Base-by-base conservation (phyloP, 1,140 invertebrate species). In the Zaprionus capensis region DNA sequence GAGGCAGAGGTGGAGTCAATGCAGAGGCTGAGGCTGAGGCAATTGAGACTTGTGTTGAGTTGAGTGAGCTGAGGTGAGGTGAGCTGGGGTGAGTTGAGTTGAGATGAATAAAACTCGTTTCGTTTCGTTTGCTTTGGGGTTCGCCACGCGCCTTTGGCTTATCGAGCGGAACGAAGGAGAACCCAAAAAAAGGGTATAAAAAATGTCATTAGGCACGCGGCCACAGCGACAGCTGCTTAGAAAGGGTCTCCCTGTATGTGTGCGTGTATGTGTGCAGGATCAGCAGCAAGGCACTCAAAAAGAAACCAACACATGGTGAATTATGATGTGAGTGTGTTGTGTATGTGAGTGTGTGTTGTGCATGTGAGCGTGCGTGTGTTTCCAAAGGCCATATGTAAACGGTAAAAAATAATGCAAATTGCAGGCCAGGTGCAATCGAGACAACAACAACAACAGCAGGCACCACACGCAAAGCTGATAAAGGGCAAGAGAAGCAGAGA, bases 381-480 rank as follows among this genome's bases (percentile, higher is more conserved):
- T 17, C n/a, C 63, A 75, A 70, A 59, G 58, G 71, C 84, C 81
- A 76, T 77, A 68, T 85, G 79, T 74, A 76, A 90, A 90, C 79
- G 81, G 86, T 80, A 75, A 88, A 87, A 71, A 81, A 84, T 88
- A 88, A 90, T 91, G 85, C 81, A 90, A 90, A 90, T 90, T 90
- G 82, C 76, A 82, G 82, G 85, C 85, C 85, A 90, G 85, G 85
- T 90, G 85, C 86, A 90, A 88, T 66, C 36, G 81, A 76, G 81
- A 80, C 83, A 70, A 57, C 67, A 65, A 62, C 78, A 31, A 31
- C 9, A 31, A 57, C 67, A 65, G 57, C 78, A 51, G 38, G 56
- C 53, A 62, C 71, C 75, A 85, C 78, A 81, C 66, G 65, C 58
- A 68, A 61, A 76, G 63, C 55, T 74, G 56, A 56, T 63, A 75